Evolutionary conservation across 92 coral and sea anemone species (phyloP).

Genomic region (Parazoanthus swiftii): DNA sequence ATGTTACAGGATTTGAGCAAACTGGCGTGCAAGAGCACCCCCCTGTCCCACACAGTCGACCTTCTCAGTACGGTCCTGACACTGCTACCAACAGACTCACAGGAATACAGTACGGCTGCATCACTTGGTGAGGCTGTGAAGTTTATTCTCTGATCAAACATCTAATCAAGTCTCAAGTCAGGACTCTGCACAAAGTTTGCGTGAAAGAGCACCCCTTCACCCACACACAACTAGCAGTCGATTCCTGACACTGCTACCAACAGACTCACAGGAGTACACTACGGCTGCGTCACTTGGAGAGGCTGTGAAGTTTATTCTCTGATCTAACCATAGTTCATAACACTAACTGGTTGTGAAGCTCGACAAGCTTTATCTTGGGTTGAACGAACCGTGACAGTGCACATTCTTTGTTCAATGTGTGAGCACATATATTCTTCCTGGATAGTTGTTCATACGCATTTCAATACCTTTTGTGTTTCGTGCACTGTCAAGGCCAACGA

Average conservation of each 20-base stretch:
- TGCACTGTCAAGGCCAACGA: too few species aligned
- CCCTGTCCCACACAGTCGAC: slow-evolving; percentile 70
- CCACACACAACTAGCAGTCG: slow-evolving; percentile 26
- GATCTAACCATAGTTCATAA: not conserved
- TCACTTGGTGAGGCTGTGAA: slow-evolving; percentile 74
- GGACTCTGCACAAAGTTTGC: slow-evolving; percentile 62
- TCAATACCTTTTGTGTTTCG: too few species aligned
- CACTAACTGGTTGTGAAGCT: too few species aligned
- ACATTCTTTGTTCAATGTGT: too few species aligned
- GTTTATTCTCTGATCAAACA: slow-evolving; percentile 46
- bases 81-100: slow-evolving; percentile 62
- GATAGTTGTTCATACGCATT: too few species aligned
- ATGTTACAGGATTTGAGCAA: slow-evolving; percentile 71
- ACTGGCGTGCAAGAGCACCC: slow-evolving; percentile 63
- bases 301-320: slow-evolving; percentile 56
- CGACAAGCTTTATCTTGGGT: too few species aligned
- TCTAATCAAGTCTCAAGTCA: slow-evolving; percentile 21
- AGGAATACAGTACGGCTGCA: slow-evolving; percentile 73
- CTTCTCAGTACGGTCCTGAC: slow-evolving; percentile 67
- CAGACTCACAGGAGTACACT: slow-evolving; percentile 63
- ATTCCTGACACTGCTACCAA: slow-evolving; percentile 54
- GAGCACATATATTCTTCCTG: too few species aligned
- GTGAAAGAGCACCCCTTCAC: slow-evolving; percentile 56
- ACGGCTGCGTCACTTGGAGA: slow-evolving; percentile 70
- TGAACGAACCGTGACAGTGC: too few species aligned